Evolutionary conservation across 2,113 vertebrate species (phyloP), one percentile per base, ranked within the genome.

Genomic region (Syngnathus typhle): DNA sequence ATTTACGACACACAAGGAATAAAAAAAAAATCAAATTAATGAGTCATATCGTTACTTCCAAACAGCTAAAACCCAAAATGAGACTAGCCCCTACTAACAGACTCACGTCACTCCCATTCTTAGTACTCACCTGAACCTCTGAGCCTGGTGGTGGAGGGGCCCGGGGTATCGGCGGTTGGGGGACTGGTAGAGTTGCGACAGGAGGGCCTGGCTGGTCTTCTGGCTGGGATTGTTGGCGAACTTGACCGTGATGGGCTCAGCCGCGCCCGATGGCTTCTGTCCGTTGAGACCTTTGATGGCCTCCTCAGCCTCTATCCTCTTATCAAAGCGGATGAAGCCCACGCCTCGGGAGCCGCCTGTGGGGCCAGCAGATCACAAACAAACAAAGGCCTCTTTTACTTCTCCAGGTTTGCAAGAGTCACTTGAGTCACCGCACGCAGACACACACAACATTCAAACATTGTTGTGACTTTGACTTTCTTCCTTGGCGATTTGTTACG

Each of bases 221-320:
- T 99, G 98, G 90, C 98, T 99, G 83, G 98, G 98, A 88, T 99
- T 99, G 93, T 99, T 99, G 92, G 98, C 98, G 85, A 99, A 99
- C 91, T 99, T 99, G 90, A 99, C 98, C 70, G 98, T 99, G 90
- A 99, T 98, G 79, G 98, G 96, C 92, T 99, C 98, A 4, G 95
- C 95, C 67, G 96, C 95, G 85, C 96, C 96, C 13, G 96, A 96
- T 83, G 98, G 98, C 90, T 99, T 99, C 93, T 99, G 97, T 85
- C 97, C 97, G 73, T 99, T 99, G 85, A 99, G 93, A 83, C 97
- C 97, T 93, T 99, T 99, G 93, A 99, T 99, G 92, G 97, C 97
- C 93, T 99, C 97, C 89, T 99, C 97, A 64, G 97, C 97, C 87
- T 99, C 97, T 89, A 99, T 98, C 91, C 97, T 97, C 92, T 99